Evolutionary conservation across 2,888 invertebrate genomes (phyloP), one percentile per base, ranked within the genome.

Genomic region (Philereme vetulata): DNA sequence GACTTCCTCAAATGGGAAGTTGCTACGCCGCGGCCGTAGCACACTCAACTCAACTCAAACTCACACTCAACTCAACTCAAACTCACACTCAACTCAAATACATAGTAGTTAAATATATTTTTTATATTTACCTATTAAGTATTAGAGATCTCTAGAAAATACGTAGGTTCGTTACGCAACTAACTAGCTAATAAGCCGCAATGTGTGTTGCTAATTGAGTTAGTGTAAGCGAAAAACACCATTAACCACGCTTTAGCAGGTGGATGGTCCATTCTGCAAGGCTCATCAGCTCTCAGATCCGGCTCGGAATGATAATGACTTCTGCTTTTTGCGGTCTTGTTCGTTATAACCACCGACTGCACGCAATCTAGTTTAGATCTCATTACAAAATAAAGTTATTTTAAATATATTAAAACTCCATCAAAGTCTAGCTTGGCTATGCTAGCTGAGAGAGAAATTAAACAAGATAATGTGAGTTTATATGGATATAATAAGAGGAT

Each of bases 301-400:
- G 82, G 81, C 76, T 84, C 75, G 68, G 76, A 81, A 82, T 79
- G 70, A 78, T 74, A 78, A 81, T 78, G 72, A 76, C 76, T 70
- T 71, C 71, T 74, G 68, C 72, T 77, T 71, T 68, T 71, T 68
- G 64, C 62, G 62, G 64, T 67, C 65, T 70, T 66, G 72, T 47
- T 68, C 67, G 62, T 70, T 65, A 59, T 66, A 66, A 68, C 66
- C 66, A 60, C 57, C 66, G 67, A 60, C 57, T 64, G 67, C 76
- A 73, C 69, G 72, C 70, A 48, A 72, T 7, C 49, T 54, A 48
- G 42, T 54, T 46, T 10, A 11, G 34, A 10, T n/a, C 11, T 4
- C 8, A 36, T 49, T 49, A 38, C 21, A 21, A 21, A 21, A 21
- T 21, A 21, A 21, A 21, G 21, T 1, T 21, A 21, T 21, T 21